A percentile compares a stretch with the other conserved stretches of the same genome.
Conservation (phyloP, 2,113 vertebrate genomes). For the Corythaeola cristata region DNA sequence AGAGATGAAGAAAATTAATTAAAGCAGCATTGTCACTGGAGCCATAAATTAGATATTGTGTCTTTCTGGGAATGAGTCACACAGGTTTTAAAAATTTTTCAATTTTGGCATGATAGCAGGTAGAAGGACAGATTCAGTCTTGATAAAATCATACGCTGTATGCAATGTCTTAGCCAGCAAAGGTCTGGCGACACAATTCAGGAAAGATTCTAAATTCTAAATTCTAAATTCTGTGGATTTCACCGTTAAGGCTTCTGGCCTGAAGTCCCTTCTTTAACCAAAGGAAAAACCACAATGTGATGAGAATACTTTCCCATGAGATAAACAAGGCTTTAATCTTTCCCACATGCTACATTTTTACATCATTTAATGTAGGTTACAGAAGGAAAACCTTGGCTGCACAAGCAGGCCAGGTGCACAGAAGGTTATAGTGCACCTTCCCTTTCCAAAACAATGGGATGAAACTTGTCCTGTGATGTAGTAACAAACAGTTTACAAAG, state of each 20-base stretch:
- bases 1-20: constrained; percentile 79
- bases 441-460: constrained; percentile 24
- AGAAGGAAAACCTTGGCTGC: constrained; percentile 48
- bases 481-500: neutral
- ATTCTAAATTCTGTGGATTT: neutral
- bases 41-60: constrained; percentile 68
- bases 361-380: constrained; percentile 32
- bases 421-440: neutral
- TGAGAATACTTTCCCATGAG: neutral
- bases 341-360: constrained; percentile 5
- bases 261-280: neutral
- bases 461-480: neutral
- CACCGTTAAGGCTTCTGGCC: neutral
- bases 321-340: constrained; percentile 43
- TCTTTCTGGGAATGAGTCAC: constrained; percentile 54
- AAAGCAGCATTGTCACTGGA: constrained; percentile 72
- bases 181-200: neutral
- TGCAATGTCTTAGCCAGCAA: neutral
- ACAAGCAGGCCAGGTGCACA: constrained; percentile 28
- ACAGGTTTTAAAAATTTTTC: neutral
- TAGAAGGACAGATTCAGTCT: neutral
- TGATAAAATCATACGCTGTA: neutral
- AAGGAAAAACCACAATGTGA: neutral
- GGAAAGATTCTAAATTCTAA: neutral
- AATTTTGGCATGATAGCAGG: constrained; percentile 10